Conservation (phyloP, 2,888 invertebrate genomes). For the Drosophila stalkeri region DNA sequence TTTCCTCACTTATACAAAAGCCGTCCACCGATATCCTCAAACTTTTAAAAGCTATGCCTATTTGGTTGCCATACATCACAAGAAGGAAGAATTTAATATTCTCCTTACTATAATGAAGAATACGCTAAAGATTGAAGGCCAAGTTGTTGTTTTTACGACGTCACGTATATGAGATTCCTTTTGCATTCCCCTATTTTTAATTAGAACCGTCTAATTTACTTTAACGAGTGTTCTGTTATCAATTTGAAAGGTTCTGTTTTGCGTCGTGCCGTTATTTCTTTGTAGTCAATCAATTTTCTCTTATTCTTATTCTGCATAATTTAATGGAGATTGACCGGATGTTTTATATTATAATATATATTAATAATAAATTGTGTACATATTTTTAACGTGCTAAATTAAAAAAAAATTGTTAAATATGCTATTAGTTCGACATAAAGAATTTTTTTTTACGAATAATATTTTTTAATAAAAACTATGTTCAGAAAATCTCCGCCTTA, state of each 20-base stretch:
- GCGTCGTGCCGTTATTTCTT: too few species aligned
- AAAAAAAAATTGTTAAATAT: not conserved
- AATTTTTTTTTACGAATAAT: not conserved
- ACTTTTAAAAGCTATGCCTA: not conserved
- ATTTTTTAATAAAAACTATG: not conserved
- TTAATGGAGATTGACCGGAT: too few species aligned
- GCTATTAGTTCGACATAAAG: not conserved
- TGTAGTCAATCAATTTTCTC: too few species aligned
- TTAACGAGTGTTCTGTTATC: not conserved
- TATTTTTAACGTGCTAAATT: not conserved
- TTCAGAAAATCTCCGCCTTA: not conserved
- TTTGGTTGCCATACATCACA: not conserved
- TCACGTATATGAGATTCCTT: not conserved
- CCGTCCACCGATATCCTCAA: not conserved
- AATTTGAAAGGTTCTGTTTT: not conserved
- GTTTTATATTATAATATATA: too few species aligned
- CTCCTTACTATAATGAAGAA: not conserved
- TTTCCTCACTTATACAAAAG: not conserved
- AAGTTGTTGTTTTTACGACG: not conserved
- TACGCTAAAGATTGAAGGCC: not conserved
- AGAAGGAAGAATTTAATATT: not conserved
- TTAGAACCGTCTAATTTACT: not conserved
- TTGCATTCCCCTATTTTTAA: not conserved
- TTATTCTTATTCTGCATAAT: too few species aligned
- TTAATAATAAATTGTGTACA: not conserved